Evolutionary conservation across 2,113 vertebrate genomes (phyloP), one percentile per base, ranked within the genome.

Genomic region (Picathartes gymnocephalus): DNA sequence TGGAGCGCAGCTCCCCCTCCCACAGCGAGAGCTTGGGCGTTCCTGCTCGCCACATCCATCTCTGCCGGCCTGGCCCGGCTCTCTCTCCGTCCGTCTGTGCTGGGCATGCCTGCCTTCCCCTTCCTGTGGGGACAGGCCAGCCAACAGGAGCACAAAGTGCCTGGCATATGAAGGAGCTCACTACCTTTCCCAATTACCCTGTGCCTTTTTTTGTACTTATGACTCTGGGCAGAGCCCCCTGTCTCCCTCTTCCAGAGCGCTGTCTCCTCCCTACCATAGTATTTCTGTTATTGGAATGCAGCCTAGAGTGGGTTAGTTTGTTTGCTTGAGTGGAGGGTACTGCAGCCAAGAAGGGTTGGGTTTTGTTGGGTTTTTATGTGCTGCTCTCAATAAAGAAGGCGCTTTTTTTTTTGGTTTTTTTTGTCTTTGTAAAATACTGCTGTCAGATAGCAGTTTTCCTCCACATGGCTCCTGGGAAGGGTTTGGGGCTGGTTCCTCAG

Each of bases 111-210:
- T 83, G 82, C 74, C 40, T 83, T 54, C 50, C 82, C 81, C 20
- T 13, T 9, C 60, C 81, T 25, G 1, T 2, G 35, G 91, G 93
- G 80, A 91, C 80, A 65, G 94, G 95, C 94, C 81, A 81, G 74
- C 82, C 87, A 40, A 85, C 79, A 95, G 89, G 86, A 96, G 91
- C 97, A 95, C 97, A 95, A 99, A 99, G 99, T 99, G 99, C 99
- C 99, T 99, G 98, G 98, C 98, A 98, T 98, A 99, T 99, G 99
- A 99, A 99, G 99, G 99, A 99, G 98, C 97, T 98, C 96, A 96
- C 97, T 96, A 96, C 97, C 97, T 98, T 98, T 97, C 95, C 96
- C 94, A 48, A 21, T 86, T 91, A 76, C 93, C 96, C 95, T 70
- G 93, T 95, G 95, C 96, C 95, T 97, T 95, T 94, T 95, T 97